phyloP scores from a whole-genome alignment of 2,113 vertebrate genomes.

The Lethenteron camtschaticum region DNA sequence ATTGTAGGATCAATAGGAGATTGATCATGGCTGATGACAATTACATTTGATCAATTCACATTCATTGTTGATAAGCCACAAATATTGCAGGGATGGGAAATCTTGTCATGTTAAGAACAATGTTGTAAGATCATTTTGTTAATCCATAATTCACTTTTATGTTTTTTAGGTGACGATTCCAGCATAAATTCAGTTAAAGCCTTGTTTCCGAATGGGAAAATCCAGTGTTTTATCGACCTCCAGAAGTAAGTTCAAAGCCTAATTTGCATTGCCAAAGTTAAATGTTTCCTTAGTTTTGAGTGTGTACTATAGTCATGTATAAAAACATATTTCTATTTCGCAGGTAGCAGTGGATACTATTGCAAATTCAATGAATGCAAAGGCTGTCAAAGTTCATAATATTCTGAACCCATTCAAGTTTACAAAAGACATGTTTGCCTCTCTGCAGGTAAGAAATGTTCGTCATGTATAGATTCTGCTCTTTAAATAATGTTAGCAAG shows the following conservation, averaged over 20 bases:
- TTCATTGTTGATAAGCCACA: too few relatives aligned
- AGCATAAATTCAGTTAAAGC: constrained; percentile 10
- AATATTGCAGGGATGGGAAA: too few relatives aligned
- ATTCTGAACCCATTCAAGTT: constrained; percentile 77
- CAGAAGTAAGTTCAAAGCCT: constrained; percentile 27
- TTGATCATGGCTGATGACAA: too few relatives aligned
- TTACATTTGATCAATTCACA: too few relatives aligned
- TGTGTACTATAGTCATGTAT: background rate
- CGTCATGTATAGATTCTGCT: too few relatives aligned
- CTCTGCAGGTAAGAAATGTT: constrained; percentile 42
- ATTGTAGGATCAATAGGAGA: too few relatives aligned
- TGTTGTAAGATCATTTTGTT: too few relatives aligned
- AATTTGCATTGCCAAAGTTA: background rate
- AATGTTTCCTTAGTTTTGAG: background rate
- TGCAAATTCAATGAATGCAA: constrained; percentile 35
- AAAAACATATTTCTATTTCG: background rate
- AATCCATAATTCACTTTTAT: too few relatives aligned
- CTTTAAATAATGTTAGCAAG: too few relatives aligned
- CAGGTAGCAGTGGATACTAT: constrained; percentile 70
- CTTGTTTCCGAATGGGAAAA: constrained; percentile 66
- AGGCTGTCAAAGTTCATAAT: constrained; percentile 79
- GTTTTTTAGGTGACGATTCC: too few relatives aligned
- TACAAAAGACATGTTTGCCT: constrained; percentile 80
- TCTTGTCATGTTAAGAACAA: too few relatives aligned
- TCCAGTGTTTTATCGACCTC: constrained; percentile 56